These are phyloP conservation scores for Stictocephala bisonia DNA, from an alignment of 2,888 invertebrate species.

Conservation along the genomic window DNA sequence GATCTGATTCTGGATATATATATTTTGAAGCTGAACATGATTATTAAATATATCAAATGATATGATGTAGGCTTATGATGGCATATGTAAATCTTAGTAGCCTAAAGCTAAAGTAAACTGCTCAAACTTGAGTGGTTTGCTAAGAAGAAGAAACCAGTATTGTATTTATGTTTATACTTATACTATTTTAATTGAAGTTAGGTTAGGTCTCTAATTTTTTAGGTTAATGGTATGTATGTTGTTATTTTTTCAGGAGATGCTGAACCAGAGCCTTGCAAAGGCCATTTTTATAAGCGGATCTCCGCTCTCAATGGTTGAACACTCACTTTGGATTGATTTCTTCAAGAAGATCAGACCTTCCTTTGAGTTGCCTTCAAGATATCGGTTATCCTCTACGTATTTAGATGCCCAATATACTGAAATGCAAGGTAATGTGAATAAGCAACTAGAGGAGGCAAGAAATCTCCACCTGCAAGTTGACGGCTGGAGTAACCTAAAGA, in stretches of 20 bases:
- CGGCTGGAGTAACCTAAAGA: conserved; percentile 43
- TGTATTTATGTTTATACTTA: neutral
- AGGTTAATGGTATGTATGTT: conserved; percentile 32
- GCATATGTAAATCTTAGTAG: too few species aligned
- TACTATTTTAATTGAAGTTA: conserved; percentile 9
- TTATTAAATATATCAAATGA: too few species aligned
- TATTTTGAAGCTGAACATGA: too few species aligned
- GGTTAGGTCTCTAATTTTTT: conserved; percentile 11
- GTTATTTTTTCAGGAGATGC: conserved; percentile 40
- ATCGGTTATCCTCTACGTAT: conserved; percentile 10
- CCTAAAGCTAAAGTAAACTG: too few species aligned
- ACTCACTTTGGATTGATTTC: conserved; percentile 47
- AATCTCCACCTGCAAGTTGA: conserved; percentile 20
- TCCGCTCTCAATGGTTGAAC: conserved; percentile 46
- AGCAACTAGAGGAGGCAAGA: conserved; percentile 22
- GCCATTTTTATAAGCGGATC: conserved; percentile 45
- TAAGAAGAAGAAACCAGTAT: too few species aligned
- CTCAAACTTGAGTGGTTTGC: too few species aligned
- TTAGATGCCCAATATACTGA: conserved; percentile 25
- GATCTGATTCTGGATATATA: too few species aligned
- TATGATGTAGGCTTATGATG: too few species aligned
- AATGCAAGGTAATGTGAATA: conserved; percentile 23
- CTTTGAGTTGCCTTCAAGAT: conserved; percentile 37
- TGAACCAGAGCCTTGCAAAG: conserved; percentile 47
- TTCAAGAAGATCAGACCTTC: conserved; percentile 44